Base-by-base conservation (phyloP, 1,140 invertebrate species). In the Oedothorax gibbosus region DNA sequence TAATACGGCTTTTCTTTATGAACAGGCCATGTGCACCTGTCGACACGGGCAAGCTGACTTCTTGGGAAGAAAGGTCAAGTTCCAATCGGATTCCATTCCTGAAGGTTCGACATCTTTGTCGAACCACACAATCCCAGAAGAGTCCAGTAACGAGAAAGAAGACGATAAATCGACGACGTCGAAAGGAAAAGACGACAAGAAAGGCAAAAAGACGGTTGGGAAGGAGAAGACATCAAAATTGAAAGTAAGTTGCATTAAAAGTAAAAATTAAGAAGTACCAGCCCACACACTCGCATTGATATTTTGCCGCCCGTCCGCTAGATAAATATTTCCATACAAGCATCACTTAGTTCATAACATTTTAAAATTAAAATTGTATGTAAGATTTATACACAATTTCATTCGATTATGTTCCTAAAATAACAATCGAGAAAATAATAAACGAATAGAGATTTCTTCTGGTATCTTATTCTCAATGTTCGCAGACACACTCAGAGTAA, bases 1-100 rank as follows among this genome's bases (percentile, higher is more conserved):
- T 35, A 35, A 64, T 21, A 0, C 4, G 6, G 15, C 6, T 5
- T 9, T 77, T 18, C 53, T 64, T 73, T 57, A 2, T 35, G 35
- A 35, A 35, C 8, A 83, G 81, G 50, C 18, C 9, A 5, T 68
- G 4, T 83, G 81, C 18, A 83, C 81, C 0, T 83, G 81, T 56
- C 71, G 71, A 56, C 9, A 50, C 2, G 50, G 18, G 3, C 57
- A 35, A 7, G 60, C 60, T 9, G 71, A 83, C 0, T 35, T 83
- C 7, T 7, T 75, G 11, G 68, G 60, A 14, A 15, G 81, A 12
- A 18, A 53, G 14, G 81, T 83, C 2, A 57, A 83, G 49, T 83
- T 83, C 21, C 81, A 51, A 7, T 83, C 81, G 7, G 81, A 83
- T 0, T 73, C 81, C 18, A 83, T 83, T 8, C 81, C 20, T 0